These are phyloP conservation scores for Proales similis DNA, from an alignment of 1,140 invertebrate species.

Conservation along the genomic window DNA sequence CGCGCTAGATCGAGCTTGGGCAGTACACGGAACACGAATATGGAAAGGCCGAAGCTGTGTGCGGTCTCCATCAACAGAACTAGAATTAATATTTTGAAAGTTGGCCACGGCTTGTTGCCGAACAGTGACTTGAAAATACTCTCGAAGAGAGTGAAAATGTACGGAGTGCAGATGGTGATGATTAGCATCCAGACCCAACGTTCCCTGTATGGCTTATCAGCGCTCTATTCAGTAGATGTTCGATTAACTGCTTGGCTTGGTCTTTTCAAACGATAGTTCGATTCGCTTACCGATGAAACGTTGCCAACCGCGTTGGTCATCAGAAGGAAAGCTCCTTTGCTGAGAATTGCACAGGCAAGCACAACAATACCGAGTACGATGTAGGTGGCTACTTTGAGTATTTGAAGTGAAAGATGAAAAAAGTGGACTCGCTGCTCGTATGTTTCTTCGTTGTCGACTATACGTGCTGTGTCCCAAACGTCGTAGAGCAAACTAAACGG, in stretches of 20 bases:
- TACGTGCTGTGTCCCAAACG: constrained; percentile 32
- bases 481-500: constrained; percentile 28
- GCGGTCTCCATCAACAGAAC: constrained; percentile 68
- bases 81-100: constrained; percentile 42
- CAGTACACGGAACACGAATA: constrained; percentile 76
- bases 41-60: constrained; percentile 72
- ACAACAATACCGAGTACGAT: constrained; percentile 50
- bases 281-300: constrained; percentile 21
- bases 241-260: no score
- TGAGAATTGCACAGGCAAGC: constrained; percentile 44
- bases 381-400: constrained; percentile 46
- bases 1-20: constrained; percentile 83
- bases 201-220: constrained; percentile 30
- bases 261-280: neutral
- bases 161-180: constrained; percentile 11
- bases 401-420: constrained; percentile 39
- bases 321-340: constrained; percentile 48
- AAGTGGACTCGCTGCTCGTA: constrained; percentile 36
- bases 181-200: constrained; percentile 38
- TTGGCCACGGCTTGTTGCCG: constrained; percentile 46
- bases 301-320: constrained; percentile 45
- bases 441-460: constrained; percentile 24
- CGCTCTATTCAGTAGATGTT: no score
- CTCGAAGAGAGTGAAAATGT: constrained; percentile 41
- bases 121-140: constrained; percentile 46